Evolutionary conservation across 2,888 invertebrate genomes (phyloP).

Genomic region (Plagodis pulveraria): DNA sequence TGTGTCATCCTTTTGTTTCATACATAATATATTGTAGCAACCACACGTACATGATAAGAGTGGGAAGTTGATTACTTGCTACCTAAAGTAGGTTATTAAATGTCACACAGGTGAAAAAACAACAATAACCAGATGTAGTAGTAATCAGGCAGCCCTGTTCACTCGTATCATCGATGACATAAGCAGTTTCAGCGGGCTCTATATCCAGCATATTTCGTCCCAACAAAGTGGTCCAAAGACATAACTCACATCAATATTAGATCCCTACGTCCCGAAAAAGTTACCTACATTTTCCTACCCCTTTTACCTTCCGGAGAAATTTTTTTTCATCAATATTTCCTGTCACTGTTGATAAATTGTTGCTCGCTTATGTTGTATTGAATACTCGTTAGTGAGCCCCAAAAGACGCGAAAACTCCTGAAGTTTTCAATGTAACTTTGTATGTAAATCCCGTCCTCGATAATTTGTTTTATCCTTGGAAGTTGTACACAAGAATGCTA

Average conservation of each 20-base stretch:
- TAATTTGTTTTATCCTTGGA: slow-evolving; percentile 29
- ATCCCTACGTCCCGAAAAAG: slow-evolving; percentile 16
- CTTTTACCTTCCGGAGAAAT: slow-evolving; percentile 17
- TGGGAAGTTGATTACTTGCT: no score
- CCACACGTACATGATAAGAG: no score
- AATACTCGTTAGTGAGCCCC: slow-evolving; percentile 45
- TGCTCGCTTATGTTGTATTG: slow-evolving; percentile 45
- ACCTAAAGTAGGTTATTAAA: no score
- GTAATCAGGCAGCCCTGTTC: no score
- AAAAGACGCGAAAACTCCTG: slow-evolving; percentile 29
- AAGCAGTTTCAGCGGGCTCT: neutral
- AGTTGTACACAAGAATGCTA: slow-evolving; percentile 22
- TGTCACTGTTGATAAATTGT: slow-evolving; percentile 49
- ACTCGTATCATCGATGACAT: no score
- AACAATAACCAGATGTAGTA: no score
- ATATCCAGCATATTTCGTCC: neutral
- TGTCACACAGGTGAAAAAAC: no score
- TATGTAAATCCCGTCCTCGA: slow-evolving; percentile 29
- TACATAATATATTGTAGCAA: no score
- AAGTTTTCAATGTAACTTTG: slow-evolving; percentile 34
- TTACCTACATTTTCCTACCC: slow-evolving; percentile 21
- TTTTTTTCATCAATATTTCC: slow-evolving; percentile 26
- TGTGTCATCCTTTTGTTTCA: no score
- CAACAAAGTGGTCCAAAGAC: slow-evolving; percentile 6
- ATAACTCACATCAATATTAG: slow-evolving; percentile 20